Conservation (phyloP, 2,113 vertebrate genomes). For the Orthonyx spaldingii region DNA sequence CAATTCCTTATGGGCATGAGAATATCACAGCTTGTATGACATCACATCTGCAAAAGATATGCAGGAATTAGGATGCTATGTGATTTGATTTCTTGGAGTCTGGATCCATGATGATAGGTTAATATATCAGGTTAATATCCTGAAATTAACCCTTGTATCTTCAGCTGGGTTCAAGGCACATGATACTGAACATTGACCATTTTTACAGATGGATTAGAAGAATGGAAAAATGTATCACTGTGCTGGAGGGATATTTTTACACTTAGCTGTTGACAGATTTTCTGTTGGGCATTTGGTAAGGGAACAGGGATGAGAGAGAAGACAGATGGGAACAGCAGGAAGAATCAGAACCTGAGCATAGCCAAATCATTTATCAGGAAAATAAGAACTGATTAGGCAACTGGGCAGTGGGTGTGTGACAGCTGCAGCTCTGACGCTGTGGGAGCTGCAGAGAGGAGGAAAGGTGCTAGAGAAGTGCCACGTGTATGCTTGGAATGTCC, state of each 20-base stretch:
- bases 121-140: neutral
- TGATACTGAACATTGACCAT: neutral
- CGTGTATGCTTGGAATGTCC: neutral
- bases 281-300: neutral
- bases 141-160: neutral
- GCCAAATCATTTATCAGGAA: neutral
- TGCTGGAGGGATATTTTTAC: neutral
- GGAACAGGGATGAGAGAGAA: neutral
- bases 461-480: rapidly evolving
- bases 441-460: neutral
- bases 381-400: neutral
- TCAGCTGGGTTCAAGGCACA: neutral
- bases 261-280: neutral
- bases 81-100: neutral
- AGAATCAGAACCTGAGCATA: neutral
- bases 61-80: neutral
- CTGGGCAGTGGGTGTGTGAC: rapidly evolving
- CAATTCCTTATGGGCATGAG: neutral
- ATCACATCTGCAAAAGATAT: neutral
- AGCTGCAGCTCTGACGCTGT: neutral
- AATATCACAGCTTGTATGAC: neutral
- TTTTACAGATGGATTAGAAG: neutral
- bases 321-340: neutral
- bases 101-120: neutral
- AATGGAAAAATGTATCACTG: neutral